These are phyloP conservation scores for Xyrauchen texanus DNA, from an alignment of 2,113 vertebrate species.

Conservation along the genomic window DNA sequence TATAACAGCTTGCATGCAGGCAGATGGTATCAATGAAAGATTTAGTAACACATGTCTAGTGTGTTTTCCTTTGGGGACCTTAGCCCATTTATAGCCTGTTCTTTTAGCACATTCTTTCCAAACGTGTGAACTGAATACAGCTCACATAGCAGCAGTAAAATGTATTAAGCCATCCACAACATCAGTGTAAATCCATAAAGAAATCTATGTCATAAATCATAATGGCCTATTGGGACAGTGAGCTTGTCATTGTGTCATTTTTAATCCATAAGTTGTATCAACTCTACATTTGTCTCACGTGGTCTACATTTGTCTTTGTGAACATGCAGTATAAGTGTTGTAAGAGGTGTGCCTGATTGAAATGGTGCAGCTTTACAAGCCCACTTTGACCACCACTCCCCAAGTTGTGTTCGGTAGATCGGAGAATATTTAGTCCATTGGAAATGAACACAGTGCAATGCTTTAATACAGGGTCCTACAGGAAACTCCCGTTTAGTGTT, in stretches of 20 bases:
- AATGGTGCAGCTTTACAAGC: neutral
- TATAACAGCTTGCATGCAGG: constrained; percentile 69
- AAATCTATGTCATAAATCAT: constrained; percentile 34
- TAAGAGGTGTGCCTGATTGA: neutral
- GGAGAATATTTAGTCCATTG: constrained; percentile 2
- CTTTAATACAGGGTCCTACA: neutral
- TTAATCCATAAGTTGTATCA: neutral
- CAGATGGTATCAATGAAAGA: constrained; percentile 78
- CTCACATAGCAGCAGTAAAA: constrained; percentile 58
- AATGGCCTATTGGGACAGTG: constrained; percentile 1
- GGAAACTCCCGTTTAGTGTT: neutral
- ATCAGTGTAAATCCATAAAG: constrained; percentile 36
- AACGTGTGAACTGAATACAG: constrained; percentile 62
- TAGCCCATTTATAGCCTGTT: constrained; percentile 73
- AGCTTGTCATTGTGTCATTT: constrained; percentile 23
- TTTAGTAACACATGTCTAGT: constrained; percentile 78
- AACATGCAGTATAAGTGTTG: neutral
- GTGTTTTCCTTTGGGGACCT: constrained; percentile 70
- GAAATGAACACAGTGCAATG: neutral
- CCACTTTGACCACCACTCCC: too few species aligned
- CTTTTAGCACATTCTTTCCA: constrained; percentile 64
- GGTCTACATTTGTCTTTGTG: constrained; percentile 21
- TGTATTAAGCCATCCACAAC: constrained; percentile 41
- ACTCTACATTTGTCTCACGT: neutral
- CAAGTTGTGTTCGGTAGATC: neutral